Base-by-base conservation (phyloP, 2,113 vertebrate genomes). In the Rostratula benghalensis region DNA sequence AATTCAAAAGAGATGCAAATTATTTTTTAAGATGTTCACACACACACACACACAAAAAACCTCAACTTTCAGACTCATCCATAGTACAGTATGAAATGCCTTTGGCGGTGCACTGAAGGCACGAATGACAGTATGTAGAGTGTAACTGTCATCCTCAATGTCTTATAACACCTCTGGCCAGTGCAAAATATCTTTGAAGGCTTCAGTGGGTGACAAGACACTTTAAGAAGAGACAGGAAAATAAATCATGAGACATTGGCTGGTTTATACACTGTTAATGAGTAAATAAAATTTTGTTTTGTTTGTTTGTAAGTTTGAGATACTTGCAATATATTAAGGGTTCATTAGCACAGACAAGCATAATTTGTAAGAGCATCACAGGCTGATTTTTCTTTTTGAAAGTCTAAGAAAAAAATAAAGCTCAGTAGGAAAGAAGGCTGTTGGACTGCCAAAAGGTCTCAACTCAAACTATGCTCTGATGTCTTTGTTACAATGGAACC, bases 141-240 rank as follows among this genome's bases (percentile, higher is more conserved):
- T 82, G 74, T 87, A 89, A 53, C 61, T 94, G 91, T 79, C 87
- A 93, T 65, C 57, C n/a, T 83, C 45, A 83, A 54, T 88, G 84
- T 57, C 91, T 82, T 46, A 22, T 20, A 89, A 67, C 56, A 56
- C 81, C 81, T 68, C 27, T 35, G 87, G 82, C 41, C 82, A 69
- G 65, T 2, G 4, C 43, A 67, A 92, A 91, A 89, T 60, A 35
- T 57, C 45, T 94, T 63, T 85, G 84, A 96, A 89, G 87, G 82
- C 25, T 91, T 54, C 50, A 39, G 20, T 27, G 51, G 28, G 41
- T 85, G 78, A 87, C 82, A 76, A 73, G 31, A 65, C 24, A 45
- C 33, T 87, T 64, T 13, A 51, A 68, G 86, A 76, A 63, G 43
- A 64, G 20, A 71, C 0, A 31, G 24, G 9, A 91, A 79, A 94